Evolutionary conservation across 2,113 vertebrate species (phyloP), one percentile per base, ranked within the genome.

Genomic region (Corydoras maculifer): DNA sequence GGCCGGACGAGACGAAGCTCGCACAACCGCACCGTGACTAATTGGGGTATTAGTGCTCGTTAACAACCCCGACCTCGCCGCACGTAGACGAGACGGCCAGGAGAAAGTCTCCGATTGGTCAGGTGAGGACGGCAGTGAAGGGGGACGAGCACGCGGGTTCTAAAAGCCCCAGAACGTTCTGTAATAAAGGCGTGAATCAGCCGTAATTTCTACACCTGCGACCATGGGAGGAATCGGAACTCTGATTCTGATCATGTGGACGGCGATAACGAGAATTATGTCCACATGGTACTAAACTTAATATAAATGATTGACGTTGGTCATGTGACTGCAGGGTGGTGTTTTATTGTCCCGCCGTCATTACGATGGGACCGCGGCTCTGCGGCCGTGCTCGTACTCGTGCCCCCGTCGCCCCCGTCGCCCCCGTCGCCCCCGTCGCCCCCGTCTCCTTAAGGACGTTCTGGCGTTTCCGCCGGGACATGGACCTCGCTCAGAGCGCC

Each of bases 31-130:
- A 85, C 85, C 81, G 87, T 90, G 89, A 90, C 88, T 91, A 90
- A 91, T 91, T 90, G 89, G 87, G 89, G 85, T 88, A 91, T 91
- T 90, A 90, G 87, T 77, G 88, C 87, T 89, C 88, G 88, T 91
- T 90, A 89, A 25, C 18, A 78, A 80, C 82, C 80, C 87, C 88
- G 86, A 86, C 88, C 86, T 86, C 87, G 18, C 18, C 18, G 82
- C 78, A 81, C 82, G 84, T 82, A 85, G 85, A 87, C 83, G 84
- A 86, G 86, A 83, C 75, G 72, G 84, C 82, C 84, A 87, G 86
- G 88, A 87, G 84, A 85, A 88, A 84, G 86, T 83, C 83, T 85
- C 78, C 87, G 86, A 90, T 88, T 87, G 88, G 85, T 89, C 88
- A 90, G 87, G 85, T 88, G 90, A 90, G 90, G 81, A 90, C 79